Base-by-base conservation (phyloP, 2,888 invertebrate genomes). In the Tetropium fuscum region DNA sequence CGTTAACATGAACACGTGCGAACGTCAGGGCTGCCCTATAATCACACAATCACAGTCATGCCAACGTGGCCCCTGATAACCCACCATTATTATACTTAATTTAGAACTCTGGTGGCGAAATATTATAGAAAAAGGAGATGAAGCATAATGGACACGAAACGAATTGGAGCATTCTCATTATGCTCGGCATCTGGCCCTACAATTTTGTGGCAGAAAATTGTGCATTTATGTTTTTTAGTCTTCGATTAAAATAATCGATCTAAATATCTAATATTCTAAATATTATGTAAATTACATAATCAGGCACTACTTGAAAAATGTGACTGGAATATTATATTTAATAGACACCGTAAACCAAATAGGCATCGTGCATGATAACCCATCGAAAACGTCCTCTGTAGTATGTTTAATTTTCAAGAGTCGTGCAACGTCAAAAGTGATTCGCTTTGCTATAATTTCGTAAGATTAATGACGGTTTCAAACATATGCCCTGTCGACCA, bases 11-110 rank as follows among this genome's bases (percentile, higher is more conserved):
- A 60, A 58, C 69, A 64, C 69, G 69, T 69, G 69, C 69, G 27
- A 44, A 44, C 44, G 16, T 44, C 69, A 60, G 54, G 58, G 57
- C 54, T 57, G 48, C 64, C 59, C 67, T 63, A 64, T 67, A 69
- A 69, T 69, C 66, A 67, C 65, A 64, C 65, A 69, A 69, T 69
- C 66, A 67, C 65, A 60, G 66, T 54, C 64, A 55, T 69, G 63
- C 66, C 69, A 65, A 62, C 64, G 54, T 62, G 53, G 53, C 41
- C 53, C 47, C 60, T 66, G 69, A 67, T 66, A 69, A 65, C 65
- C 64, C 18, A 48, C 66, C 44, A 69, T 69, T 69, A 69, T 54
- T 36, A 25, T 44, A 44, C 44, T 44, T 27, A 27, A 27, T 44
- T 44, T 44, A 13, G 30, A 30, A 27, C 5, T 13, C 5, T 7